These are phyloP conservation scores for Eclectus roratus DNA, from an alignment of 2,113 vertebrate species.

Conservation along the genomic window DNA sequence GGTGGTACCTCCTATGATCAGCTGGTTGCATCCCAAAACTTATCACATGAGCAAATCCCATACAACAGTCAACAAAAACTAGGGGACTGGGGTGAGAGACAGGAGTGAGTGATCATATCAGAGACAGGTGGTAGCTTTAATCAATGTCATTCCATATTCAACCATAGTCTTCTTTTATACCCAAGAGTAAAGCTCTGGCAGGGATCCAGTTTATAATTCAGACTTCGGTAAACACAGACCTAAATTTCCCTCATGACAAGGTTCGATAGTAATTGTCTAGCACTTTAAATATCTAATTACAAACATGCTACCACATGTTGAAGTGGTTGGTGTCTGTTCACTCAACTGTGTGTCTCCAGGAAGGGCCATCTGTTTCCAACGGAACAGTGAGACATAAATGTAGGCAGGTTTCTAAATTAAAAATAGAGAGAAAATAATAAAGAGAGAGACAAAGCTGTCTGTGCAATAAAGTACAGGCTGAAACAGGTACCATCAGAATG, in stretches of 20 bases:
- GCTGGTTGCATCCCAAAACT: not conserved
- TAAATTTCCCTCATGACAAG: constrained; percentile 19
- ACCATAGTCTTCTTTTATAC: not conserved
- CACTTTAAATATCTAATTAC: constrained; percentile 65
- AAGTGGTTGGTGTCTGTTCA: constrained; percentile 47
- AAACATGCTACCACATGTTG: constrained; percentile 56
- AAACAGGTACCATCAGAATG: not conserved
- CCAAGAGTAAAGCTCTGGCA: constrained; percentile 38
- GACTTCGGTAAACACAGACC: constrained; percentile 22
- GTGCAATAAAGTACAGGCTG: not conserved
- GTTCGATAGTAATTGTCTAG: constrained; percentile 47
- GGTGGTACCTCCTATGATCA: not conserved
- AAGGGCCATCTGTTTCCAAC: constrained; percentile 64
- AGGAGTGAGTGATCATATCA: not conserved
- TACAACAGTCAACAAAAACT: not conserved
- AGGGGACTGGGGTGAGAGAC: not conserved
- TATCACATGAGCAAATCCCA: not conserved
- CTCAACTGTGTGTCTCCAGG: constrained; percentile 51
- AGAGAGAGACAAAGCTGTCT: not conserved
- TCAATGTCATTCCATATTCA: not conserved
- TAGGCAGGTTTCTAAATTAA: constrained; percentile 45
- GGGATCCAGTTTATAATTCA: constrained; percentile 17
- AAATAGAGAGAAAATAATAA: not conserved
- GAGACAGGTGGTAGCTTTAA: constrained; percentile 16
- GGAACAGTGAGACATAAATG: constrained; percentile 20